Evolutionary conservation across 2,797 vertebrate species (phyloP), one percentile per base, ranked within the genome.

Genomic region (Lates japonicus): DNA sequence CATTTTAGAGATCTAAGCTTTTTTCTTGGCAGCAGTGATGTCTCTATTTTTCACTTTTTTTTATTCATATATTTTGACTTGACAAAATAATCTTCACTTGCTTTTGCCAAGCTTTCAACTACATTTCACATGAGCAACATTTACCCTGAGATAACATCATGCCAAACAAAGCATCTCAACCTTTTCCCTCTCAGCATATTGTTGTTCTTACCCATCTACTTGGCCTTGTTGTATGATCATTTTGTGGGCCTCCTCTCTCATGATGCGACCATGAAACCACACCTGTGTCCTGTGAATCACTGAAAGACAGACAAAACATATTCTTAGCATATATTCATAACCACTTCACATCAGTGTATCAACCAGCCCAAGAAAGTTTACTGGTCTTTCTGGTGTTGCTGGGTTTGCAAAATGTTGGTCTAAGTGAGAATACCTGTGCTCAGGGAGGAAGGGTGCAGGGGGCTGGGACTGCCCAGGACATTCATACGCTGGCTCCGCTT

Each of bases 161-260:
- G 2, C 35, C 10, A 42, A 29, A 60, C 17, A 1, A 63, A 17
- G 7, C n/a, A 0, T 60, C 25, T 4, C 0, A 31, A 37, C 13
- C 11, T 66, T 46, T 25, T 33, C 8, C 20, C 22, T 52, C 57
- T 71, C 63, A 22, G 8, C 20, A 1, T 29, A 13, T 2, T 7
- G 44, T 3, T 22, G 35, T 42, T 85, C 95, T 92, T 96, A 99
- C 98, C 98, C 98, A 13, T 99, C 98, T 76, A 99, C 98, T 90
- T 98, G 97, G 74, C 98, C 98, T 93, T 99, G 98, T 65, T 99
- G 98, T 48, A 97, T 97, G 85, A 99, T 97, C 95, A 99, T 97
- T 84, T 95, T 96, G 93, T 99, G 98, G 9, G 98, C 97, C 68
- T 99, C 98, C 86, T 99, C 98, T 91, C 98, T 95, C 92, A 98